phyloP scores from a whole-genome alignment of 2,797 vertebrate genomes.

The Huso huso region DNA sequence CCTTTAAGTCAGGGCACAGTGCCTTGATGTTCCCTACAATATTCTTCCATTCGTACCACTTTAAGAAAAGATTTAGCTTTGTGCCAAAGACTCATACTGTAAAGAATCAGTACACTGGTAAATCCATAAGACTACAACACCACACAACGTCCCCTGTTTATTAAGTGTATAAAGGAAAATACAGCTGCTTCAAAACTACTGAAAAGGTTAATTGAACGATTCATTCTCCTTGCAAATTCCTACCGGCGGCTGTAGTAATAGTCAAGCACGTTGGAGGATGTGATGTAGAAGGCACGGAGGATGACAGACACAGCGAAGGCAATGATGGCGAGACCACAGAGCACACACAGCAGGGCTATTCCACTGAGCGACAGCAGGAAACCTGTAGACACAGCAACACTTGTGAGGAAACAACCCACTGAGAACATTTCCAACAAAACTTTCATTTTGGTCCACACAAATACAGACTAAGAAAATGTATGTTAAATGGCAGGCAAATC shows the following conservation, averaged over 20 bases:
- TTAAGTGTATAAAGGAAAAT: not conserved
- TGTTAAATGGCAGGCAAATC: no score
- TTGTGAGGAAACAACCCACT: not conserved
- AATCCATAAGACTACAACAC: not conserved
- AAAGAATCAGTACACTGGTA: slow-evolving; percentile 5
- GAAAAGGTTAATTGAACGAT: no score
- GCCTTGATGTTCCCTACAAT: no score
- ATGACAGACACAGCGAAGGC: slow-evolving; percentile 51
- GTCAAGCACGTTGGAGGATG: slow-evolving; percentile 49
- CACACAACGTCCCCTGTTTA: not conserved
- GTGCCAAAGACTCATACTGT: slow-evolving; percentile 4
- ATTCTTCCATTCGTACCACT: no score
- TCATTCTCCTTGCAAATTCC: slow-evolving; percentile 5
- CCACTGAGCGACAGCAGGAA: slow-evolving; percentile 57
- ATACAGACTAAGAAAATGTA: not conserved
- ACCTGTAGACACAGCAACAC: slow-evolving; percentile 36
- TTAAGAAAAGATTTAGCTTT: no score
- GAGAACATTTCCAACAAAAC: slow-evolving; percentile 1
- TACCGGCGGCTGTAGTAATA: slow-evolving; percentile 51
- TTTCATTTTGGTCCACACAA: not conserved
- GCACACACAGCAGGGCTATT: slow-evolving; percentile 54
- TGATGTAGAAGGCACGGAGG: slow-evolving; percentile 42
- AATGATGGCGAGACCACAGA: slow-evolving; percentile 53
- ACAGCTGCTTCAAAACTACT: not conserved
- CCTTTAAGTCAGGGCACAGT: no score